Conservation (phyloP, 2,113 vertebrate species). For the Tetrao urogallus region DNA sequence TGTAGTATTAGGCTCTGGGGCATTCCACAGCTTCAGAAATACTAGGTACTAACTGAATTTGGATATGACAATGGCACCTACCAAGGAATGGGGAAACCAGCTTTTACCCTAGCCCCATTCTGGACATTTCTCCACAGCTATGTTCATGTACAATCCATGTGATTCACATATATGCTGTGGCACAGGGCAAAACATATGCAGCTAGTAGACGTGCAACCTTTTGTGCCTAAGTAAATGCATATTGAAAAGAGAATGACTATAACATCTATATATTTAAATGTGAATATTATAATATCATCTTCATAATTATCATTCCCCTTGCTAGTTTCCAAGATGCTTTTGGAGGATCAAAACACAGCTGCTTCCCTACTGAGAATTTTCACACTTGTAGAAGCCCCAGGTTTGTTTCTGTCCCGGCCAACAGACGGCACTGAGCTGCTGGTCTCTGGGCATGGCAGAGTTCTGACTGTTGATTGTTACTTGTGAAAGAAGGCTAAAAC, state of each 20-base stretch:
- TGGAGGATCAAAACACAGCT: conserved; percentile 73
- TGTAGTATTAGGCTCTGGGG: background rate
- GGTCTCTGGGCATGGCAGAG: conserved; percentile 66
- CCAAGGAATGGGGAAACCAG: background rate
- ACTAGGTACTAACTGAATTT: background rate
- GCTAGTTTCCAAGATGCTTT: conserved; percentile 66
- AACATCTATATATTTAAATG: conserved; percentile 67
- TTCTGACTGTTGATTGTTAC: conserved; percentile 66
- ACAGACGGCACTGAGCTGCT: conserved; percentile 61
- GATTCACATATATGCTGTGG: background rate
- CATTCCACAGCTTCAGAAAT: background rate
- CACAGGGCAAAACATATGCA: background rate
- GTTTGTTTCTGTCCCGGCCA: conserved; percentile 68
- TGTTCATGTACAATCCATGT: background rate
- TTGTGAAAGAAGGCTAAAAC: conserved; percentile 64
- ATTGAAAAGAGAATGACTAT: conserved; percentile 29
- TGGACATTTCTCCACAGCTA: background rate
- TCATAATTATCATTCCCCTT: conserved; percentile 62
- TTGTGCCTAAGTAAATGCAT: conserved; percentile 31
- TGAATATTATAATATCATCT: conserved; percentile 56
- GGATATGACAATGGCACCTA: background rate
- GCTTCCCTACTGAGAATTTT: conserved; percentile 70
- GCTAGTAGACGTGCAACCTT: background rate
- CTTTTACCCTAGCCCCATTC: background rate
- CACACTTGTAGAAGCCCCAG: conserved; percentile 65